Evolutionary conservation across 2,888 invertebrate species (phyloP).

Genomic region (Caenorhabditis macrosperma): DNA sequence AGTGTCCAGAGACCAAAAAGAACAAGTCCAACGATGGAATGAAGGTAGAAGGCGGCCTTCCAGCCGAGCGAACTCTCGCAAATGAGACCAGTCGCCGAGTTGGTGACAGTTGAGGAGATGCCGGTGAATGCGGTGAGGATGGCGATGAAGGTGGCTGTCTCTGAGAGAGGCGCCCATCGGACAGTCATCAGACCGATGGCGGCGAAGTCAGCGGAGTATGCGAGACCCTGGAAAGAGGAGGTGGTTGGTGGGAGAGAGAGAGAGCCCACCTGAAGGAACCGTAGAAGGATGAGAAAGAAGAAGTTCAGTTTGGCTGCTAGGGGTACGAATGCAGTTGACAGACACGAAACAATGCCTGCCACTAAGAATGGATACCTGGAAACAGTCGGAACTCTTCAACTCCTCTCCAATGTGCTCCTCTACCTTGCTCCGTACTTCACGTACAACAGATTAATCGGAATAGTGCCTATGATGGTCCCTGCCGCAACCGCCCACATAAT

Average conservation of each 20-base stretch:
- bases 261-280: slow-evolving; percentile 63
- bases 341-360: slow-evolving; percentile 61
- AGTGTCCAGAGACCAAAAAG: slow-evolving; percentile 67
- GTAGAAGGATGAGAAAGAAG: slow-evolving; percentile 50
- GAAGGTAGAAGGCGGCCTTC: slow-evolving; percentile 62
- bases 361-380: slow-evolving; percentile 64
- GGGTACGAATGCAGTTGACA: slow-evolving; percentile 63
- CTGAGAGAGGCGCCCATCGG: slow-evolving; percentile 73
- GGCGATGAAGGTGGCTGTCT: slow-evolving; percentile 74
- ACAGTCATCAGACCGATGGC: slow-evolving; percentile 65
- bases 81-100: slow-evolving; percentile 66
- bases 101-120: slow-evolving; percentile 70
- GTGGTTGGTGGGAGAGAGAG: neutral
- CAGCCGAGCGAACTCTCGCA: slow-evolving; percentile 59
- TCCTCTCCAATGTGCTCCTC: neutral
- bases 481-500: slow-evolving; percentile 74
- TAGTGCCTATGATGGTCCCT: slow-evolving; percentile 71
- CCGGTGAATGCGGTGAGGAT: slow-evolving; percentile 75
- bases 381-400: neutral
- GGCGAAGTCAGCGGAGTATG: slow-evolving; percentile 67
- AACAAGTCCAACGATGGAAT: slow-evolving; percentile 54
- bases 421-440: slow-evolving; percentile 73
- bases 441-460: slow-evolving; percentile 73
- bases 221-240: slow-evolving; percentile 61
- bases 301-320: slow-evolving; percentile 58